Evolutionary conservation across 1,140 invertebrate species (phyloP).

Genomic region (Pemphigus obesinymphae): DNA sequence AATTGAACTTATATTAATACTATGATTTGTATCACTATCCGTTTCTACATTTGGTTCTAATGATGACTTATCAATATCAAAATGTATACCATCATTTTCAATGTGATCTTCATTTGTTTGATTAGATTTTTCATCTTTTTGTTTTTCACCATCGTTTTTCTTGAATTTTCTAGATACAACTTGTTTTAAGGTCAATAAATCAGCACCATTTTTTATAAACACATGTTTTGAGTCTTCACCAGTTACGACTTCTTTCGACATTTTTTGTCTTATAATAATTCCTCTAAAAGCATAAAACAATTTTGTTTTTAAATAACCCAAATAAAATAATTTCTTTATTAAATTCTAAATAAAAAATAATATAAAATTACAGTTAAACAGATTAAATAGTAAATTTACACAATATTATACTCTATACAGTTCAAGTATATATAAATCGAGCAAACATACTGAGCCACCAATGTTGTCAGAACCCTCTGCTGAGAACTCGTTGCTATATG

Average conservation of each 20-base stretch:
- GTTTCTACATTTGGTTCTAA: not conserved
- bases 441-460: too few species aligned
- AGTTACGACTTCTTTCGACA: not conserved
- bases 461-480: too few species aligned
- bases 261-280: not conserved
- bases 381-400: too few species aligned
- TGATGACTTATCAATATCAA: not conserved
- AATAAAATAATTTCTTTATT: too few species aligned
- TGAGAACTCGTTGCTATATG: too few species aligned
- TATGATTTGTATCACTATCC: not conserved
- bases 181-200: not conserved
- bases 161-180: not conserved
- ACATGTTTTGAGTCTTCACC: not conserved
- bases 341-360: too few species aligned
- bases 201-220: not conserved
- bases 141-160: not conserved
- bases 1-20: not conserved
- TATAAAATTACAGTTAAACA: too few species aligned
- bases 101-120: not conserved
- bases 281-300: too few species aligned
- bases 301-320: too few species aligned
- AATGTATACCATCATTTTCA: not conserved
- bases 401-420: too few species aligned
- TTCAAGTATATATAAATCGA: too few species aligned
- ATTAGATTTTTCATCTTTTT: not conserved